Evolutionary conservation across 2,797 vertebrate species (phyloP).

Genomic region (Champsocephalus esox): DNA sequence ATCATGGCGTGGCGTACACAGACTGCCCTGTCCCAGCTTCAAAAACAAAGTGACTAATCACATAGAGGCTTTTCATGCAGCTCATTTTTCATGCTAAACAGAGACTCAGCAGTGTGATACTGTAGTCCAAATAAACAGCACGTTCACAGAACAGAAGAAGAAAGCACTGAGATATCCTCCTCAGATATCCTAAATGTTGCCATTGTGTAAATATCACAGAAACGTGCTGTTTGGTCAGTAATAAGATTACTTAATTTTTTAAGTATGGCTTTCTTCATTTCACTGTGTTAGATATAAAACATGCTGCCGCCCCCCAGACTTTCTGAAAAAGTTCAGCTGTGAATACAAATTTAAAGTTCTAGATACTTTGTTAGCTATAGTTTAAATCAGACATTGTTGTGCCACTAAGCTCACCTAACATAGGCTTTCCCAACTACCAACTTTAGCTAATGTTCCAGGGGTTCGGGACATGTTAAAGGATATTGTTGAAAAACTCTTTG

Average conservation of each 20-base stretch:
- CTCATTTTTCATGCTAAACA: constrained; percentile 72
- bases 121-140: constrained; percentile 56
- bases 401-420: background rate
- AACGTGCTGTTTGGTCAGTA: background rate
- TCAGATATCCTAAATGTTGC: too few species aligned
- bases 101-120: constrained; percentile 44
- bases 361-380: background rate
- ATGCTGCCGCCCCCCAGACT: background rate
- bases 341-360: background rate
- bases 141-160: constrained; percentile 18
- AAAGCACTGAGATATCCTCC: constrained; percentile 21
- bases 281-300: background rate
- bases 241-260: background rate
- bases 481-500: constrained; percentile 22
- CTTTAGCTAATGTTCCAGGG: background rate
- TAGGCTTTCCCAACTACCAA: background rate
- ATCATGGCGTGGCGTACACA: constrained; percentile 56
- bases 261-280: background rate
- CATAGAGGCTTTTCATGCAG: constrained; percentile 40
- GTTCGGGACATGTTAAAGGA: background rate
- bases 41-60: constrained; percentile 69
- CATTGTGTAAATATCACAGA: background rate
- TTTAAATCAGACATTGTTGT: background rate
- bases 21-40: constrained; percentile 49
- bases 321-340: background rate